phyloP scores from a whole-genome alignment of 2,888 invertebrate species.

The Pristionchus mayeri region DNA sequence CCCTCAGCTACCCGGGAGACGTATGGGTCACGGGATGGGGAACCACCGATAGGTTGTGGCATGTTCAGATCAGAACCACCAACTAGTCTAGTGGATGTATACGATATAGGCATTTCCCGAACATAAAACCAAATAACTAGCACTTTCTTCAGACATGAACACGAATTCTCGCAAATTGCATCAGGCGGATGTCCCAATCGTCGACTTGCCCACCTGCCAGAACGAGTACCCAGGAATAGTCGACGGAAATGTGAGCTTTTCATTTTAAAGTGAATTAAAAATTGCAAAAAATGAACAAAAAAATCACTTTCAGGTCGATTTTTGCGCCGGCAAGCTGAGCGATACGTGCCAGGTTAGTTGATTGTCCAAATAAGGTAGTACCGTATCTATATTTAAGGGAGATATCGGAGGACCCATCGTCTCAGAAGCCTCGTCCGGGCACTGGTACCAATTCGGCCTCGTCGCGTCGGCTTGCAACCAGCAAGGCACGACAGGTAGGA shows the following conservation, averaged over 20 bases:
- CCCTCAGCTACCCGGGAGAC: conserved; percentile 39
- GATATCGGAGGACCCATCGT: conserved; percentile 47
- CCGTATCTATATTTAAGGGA: neutral
- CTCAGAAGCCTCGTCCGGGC: neutral
- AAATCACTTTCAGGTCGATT: conserved; percentile 52
- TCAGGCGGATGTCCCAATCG: conserved; percentile 56
- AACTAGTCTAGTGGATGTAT: no score
- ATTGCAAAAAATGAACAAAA: neutral
- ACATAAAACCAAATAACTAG: neutral
- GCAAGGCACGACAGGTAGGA: conserved; percentile 11
- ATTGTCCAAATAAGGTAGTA: neutral
- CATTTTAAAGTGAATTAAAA: conserved; percentile 24
- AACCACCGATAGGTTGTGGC: conserved; percentile 41
- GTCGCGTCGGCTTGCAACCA: conserved; percentile 37
- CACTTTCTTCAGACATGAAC: neutral
- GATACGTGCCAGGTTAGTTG: conserved; percentile 39
- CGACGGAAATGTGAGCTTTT: conserved; percentile 22
- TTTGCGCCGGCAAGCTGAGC: conserved; percentile 57
- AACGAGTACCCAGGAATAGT: conserved; percentile 52
- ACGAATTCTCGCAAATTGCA: conserved; percentile 48
- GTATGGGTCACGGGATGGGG: conserved; percentile 58
- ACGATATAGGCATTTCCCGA: neutral
- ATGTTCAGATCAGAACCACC: no score
- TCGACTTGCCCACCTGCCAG: conserved; percentile 50
- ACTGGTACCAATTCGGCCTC: conserved; percentile 49